phyloP scores from a whole-genome alignment of 2,888 invertebrate species.

The Drosophila yooni region DNA sequence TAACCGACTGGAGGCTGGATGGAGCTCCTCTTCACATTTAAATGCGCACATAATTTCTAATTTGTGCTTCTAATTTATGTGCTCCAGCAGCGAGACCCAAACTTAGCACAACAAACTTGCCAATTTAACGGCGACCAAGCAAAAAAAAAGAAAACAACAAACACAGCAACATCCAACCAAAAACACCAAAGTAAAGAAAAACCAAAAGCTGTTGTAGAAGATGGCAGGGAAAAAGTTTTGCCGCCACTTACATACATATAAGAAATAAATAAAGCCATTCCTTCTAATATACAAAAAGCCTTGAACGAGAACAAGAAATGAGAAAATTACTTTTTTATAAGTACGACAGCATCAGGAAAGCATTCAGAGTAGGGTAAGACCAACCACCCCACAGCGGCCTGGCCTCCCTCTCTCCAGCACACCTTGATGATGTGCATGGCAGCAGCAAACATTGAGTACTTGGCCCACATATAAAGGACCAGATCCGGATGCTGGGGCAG shows the following conservation, averaged over 20 bases:
- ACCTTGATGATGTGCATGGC: slow-evolving; percentile 61
- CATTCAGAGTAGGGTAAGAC: slow-evolving; percentile 30
- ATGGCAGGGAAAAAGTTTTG: slow-evolving; percentile 69
- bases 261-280: slow-evolving; percentile 85
- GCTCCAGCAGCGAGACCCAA: slow-evolving; percentile 69
- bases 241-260: slow-evolving; percentile 74
- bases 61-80: slow-evolving; percentile 84
- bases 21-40: slow-evolving; percentile 81
- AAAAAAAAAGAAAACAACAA: slow-evolving; percentile 33
- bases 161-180: slow-evolving; percentile 14
- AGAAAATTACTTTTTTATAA: slow-evolving; percentile 84
- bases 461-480: slow-evolving; percentile 51
- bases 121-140: slow-evolving; percentile 75
- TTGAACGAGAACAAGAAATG: slow-evolving; percentile 73
- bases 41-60: slow-evolving; percentile 85
- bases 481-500: slow-evolving; percentile 26
- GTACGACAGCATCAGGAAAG: slow-evolving; percentile 50
- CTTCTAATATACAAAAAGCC: slow-evolving; percentile 85
- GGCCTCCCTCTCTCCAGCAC: slow-evolving; percentile 17
- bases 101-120: slow-evolving; percentile 81
- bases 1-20: slow-evolving; percentile 23
- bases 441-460: slow-evolving; percentile 44
- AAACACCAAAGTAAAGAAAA: not conserved
- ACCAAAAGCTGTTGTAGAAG: slow-evolving; percentile 34
- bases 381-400: slow-evolving; percentile 42